Conservation (phyloP, 2,113 vertebrate species). For the Tympanuchus pallidicinctus region DNA sequence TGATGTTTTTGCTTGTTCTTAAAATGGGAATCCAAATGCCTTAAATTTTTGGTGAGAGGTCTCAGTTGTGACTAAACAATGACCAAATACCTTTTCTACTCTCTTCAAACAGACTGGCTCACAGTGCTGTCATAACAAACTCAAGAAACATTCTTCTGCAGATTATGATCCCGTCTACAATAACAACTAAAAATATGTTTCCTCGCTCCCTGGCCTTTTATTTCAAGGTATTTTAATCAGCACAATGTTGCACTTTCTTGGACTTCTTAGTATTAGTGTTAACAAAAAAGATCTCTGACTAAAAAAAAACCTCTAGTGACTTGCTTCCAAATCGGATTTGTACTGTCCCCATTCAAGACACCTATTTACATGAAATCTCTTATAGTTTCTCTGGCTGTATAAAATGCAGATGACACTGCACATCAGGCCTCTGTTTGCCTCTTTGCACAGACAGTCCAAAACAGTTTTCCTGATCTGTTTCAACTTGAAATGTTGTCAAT, state of each 20-base stretch:
- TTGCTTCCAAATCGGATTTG: conserved; percentile 75
- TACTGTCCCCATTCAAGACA: conserved; percentile 63
- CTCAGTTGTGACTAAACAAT: not conserved
- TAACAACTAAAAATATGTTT: not conserved
- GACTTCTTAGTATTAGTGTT: too few relatives aligned
- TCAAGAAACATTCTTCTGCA: not conserved
- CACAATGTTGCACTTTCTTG: conserved; percentile 64
- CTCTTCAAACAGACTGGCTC: not conserved
- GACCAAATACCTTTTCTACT: not conserved
- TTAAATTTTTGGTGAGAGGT: not conserved
- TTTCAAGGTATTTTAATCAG: conserved; percentile 64
- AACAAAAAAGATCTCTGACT: not conserved
- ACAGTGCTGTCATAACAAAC: not conserved
- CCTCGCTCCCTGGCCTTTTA: not conserved
- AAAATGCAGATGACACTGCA: conserved; percentile 82
- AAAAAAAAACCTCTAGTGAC: conserved; percentile 69
- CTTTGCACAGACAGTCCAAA: conserved; percentile 91
- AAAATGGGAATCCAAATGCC: not conserved
- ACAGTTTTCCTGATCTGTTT: conserved; percentile 97
- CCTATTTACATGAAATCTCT: conserved; percentile 82
- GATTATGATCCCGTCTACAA: not conserved
- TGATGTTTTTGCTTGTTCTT: not conserved
- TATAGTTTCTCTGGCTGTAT: conserved; percentile 80
- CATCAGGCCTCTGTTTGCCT: conserved; percentile 89
- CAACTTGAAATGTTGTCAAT: conserved; percentile 98